A percentile compares a stretch with the other conserved stretches of the same genome.
Conservation (phyloP, 2,113 vertebrate species). For the Chascanopsetta lugubris region DNA sequence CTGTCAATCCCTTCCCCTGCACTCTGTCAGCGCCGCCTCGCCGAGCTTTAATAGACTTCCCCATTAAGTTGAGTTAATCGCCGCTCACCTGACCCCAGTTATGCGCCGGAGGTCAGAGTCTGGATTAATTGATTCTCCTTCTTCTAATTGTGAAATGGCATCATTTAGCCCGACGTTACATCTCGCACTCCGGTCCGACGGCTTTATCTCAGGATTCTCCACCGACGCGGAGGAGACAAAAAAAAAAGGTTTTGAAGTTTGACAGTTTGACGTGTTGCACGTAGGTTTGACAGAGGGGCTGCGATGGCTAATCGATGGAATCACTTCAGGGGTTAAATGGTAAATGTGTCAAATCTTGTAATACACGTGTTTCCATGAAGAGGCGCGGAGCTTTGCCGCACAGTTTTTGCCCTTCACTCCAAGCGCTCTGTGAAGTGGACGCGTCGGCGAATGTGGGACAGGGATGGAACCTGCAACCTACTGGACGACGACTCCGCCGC, state of each 20-base stretch:
- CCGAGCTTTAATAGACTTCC: slow-evolving; percentile 49
- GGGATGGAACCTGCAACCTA: too few relatives aligned
- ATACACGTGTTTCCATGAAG: too few relatives aligned
- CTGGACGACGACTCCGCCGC: too few relatives aligned
- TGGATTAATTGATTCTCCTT: slow-evolving; percentile 39
- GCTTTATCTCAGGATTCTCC: not conserved
- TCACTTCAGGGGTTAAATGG: too few relatives aligned
- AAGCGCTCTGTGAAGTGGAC: too few relatives aligned
- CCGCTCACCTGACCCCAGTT: slow-evolving; percentile 58
- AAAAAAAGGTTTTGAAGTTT: not conserved
- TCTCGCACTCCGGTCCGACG: not conserved
- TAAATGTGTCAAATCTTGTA: too few relatives aligned
- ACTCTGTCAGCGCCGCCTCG: slow-evolving; percentile 46
- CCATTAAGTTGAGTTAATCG: slow-evolving; percentile 66
- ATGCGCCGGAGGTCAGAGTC: slow-evolving; percentile 51
- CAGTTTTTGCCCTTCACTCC: too few relatives aligned
- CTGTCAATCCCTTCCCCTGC: slow-evolving; percentile 67
- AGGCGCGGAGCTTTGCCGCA: too few relatives aligned
- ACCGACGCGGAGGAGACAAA: too few relatives aligned
- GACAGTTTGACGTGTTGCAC: not conserved
- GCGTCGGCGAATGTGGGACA: too few relatives aligned
- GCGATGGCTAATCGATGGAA: too few relatives aligned
- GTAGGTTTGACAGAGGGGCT: too few relatives aligned
- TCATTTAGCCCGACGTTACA: slow-evolving; percentile 15
- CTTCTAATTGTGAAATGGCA: slow-evolving; percentile 45